These are phyloP conservation scores for Holacanthus passer DNA, from an alignment of 2,113 vertebrate species.

Conservation along the genomic window DNA sequence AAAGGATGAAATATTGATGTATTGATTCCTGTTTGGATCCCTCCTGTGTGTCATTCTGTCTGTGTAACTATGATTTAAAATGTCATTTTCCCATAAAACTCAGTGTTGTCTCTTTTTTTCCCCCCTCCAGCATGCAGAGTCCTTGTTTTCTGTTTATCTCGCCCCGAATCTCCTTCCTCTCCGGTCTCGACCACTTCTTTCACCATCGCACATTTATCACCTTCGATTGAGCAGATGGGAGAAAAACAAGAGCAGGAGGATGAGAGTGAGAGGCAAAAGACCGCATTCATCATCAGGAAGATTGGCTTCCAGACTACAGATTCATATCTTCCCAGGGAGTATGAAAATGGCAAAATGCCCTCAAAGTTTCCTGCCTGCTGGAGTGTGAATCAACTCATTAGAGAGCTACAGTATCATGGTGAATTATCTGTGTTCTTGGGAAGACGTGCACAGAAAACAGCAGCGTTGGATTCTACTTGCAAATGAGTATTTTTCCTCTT, in stretches of 20 bases:
- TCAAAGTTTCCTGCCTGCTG: conserved; percentile 53
- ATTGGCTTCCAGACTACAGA: conserved; percentile 41
- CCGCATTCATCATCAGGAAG: conserved; percentile 46
- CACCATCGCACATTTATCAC: conserved; percentile 47
- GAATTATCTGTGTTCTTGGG: conserved; percentile 31
- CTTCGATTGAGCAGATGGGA: conserved; percentile 46
- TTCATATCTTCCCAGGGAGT: conserved; percentile 29
- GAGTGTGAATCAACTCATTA: conserved; percentile 58
- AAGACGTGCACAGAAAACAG: conserved; percentile 22
- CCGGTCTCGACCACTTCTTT: conserved; percentile 8
- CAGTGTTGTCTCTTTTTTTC: not conserved
- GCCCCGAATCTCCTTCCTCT: not conserved
- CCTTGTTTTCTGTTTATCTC: conserved; percentile 16
- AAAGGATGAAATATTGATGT: conserved; percentile 65
- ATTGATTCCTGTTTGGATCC: conserved; percentile 49
- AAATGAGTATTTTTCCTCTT: conserved; percentile 7
- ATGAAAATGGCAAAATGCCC: conserved; percentile 43
- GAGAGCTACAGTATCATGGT: not conserved
- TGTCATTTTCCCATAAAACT: conserved; percentile 42
- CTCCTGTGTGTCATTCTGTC: conserved; percentile 40
- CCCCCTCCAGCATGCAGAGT: not conserved
- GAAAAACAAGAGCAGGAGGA: conserved; percentile 29
- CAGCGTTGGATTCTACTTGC: not conserved
- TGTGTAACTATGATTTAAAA: conserved; percentile 55
- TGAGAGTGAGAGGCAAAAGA: conserved; percentile 35